Evolutionary conservation across 35 echinoderm and acorn worm genomes (phyloP), one percentile per base, ranked within the genome.

Genomic region (Ophiothrix spiculata): DNA sequence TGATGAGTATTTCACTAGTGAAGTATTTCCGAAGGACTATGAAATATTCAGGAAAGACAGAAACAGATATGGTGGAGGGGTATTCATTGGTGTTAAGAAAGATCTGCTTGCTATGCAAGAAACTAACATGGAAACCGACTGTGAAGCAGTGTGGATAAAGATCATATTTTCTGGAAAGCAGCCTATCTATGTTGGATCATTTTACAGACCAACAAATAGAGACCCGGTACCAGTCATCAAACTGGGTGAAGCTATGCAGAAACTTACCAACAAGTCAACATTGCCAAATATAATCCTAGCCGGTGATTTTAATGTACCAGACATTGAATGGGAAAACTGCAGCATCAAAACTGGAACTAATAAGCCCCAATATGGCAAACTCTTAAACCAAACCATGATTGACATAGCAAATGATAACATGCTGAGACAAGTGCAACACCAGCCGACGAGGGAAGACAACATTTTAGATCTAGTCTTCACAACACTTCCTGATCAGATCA

Each of bases 401-500:
- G 3, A 46, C 39, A 45, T 81, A 0, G 79, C 36, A 28, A 84
- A 84, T 56, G 41, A 84, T 74, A 69, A 84, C 35, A 56, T 84
- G 81, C 81, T 84, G 19, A 25, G 19, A 16, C 40, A 84, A 84
- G 69, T 84, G 56, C 81, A 69, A 34, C 40, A 60, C 33, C 0
- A 25, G 12, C 56, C 15, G 21, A 73, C 46, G 37, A 21, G 11
- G 12, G 81, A 54, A 11, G 63, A 85, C n/a, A 85, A 76, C 32
- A 75, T 85, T 36, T 37, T 76, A n/a, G 83, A 85, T 32, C 56
- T 85, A 25, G 69, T 39, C 16, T 75, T 85, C 36, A 76, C 64
- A 28, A 85, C 83, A 17, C 76, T 64, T 63, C 49, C 81, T 23
- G 81, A 84, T 64, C 41, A 84, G 41, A 64, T 84, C 0, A 1